Evolutionary conservation across 2,888 invertebrate species (phyloP).

Genomic region (Gastrophysa polygoni): DNA sequence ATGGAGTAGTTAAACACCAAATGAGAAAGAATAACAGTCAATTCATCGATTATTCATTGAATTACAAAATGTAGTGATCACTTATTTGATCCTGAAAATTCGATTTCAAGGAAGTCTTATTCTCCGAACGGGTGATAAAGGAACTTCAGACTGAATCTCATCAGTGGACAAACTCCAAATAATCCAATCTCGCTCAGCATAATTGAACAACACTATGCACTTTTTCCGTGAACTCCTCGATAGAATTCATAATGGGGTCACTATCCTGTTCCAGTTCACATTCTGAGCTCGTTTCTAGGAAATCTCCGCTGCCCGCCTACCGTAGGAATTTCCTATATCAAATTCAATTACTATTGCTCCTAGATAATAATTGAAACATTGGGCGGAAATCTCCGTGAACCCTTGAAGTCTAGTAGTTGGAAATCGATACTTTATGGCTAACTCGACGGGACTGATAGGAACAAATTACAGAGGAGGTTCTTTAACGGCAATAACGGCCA

Average conservation of each 20-base stretch:
- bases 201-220: background rate
- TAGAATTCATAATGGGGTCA: background rate
- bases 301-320: background rate
- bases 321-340: background rate
- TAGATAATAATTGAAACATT: slow-evolving; percentile 8
- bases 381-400: slow-evolving; percentile 1
- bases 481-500: background rate
- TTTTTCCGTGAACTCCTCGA: background rate
- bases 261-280: background rate
- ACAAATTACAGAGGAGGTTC: background rate
- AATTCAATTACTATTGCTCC: slow-evolving; percentile 6
- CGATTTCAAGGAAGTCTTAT: background rate
- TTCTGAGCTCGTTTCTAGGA: too few species aligned
- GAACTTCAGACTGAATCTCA: background rate
- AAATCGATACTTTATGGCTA: slow-evolving; percentile 12
- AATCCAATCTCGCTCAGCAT: background rate
- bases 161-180: background rate
- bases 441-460: background rate
- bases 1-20: too few species aligned
- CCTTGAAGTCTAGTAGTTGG: background rate
- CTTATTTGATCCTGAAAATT: too few species aligned
- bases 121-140: background rate
- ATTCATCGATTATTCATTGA: too few species aligned
- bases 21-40: too few species aligned
- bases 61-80: too few species aligned